Base-by-base conservation (phyloP, 2,797 vertebrate genomes). In the Macroramphosus scolopax region DNA sequence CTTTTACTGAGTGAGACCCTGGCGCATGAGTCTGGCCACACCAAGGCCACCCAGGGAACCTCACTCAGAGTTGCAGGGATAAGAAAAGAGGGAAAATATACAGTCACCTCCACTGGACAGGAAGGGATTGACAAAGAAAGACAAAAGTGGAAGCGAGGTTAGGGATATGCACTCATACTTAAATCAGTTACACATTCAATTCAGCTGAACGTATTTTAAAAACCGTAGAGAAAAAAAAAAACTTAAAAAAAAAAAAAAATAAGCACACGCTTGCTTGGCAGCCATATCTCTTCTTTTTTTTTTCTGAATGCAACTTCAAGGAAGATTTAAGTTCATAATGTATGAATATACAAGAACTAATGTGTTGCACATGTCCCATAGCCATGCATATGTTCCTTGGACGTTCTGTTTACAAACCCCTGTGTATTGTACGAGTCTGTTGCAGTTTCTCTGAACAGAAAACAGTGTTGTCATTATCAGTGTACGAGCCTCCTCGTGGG, bases 1-100 rank as follows among this genome's bases (percentile, higher is more conserved):
- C 94, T 94, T 91, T 89, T 85, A 88, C 83, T 81, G 89, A 92
- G 92, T 86, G 87, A 89, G 83, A 82, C 81, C 84, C 87, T 85
- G 87, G 82, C 77, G 89, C 88, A 89, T 89, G 89, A 90, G 87
- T 85, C 85, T 83, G 77, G 80, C 83, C 83, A 84, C 87, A 78
- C 80, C 68, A 39, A 20, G 72, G 87, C 79, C 77, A 80, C 79
- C 75, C 51, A 68, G 77, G 64, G 86, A 77, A 72, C 70, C 75
- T 72, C 72, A 75, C 76, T 84, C 79, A 87, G 79, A 89, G 63
- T 77, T 76, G 78, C 75, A 57, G 69, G 72, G 75, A 83, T 58
- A 66, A 81, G 75, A 70, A 61, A 64, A 57, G 53, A 59, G 56
- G 55, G 30, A n/a, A 37, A 61, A 51, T 54, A 55, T 64, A 60